Base-by-base conservation (phyloP, 2,888 invertebrate species). In the Andricus curvator region DNA sequence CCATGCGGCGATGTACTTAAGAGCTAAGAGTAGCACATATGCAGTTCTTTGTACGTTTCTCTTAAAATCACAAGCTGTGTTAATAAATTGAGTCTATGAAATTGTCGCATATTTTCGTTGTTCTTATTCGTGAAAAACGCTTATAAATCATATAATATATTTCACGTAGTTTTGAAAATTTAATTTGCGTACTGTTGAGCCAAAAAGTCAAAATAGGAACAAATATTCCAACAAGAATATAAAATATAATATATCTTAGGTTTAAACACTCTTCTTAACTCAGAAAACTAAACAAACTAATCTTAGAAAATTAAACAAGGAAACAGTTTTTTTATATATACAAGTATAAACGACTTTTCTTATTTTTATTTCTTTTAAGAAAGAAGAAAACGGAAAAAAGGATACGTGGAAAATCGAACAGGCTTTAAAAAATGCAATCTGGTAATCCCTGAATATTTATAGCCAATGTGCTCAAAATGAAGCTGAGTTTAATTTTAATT, bases 21-120 rank as follows among this genome's bases (percentile, higher is more conserved):
- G 48, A 56, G 33, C 51, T 74, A 56, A 74, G 74, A 56, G 56
- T 33, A 74, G 56, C n/a, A 74, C 33, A 56, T 74, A 51, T 74
- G n/a, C 29, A 56, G 33, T 33, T 56, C n/a, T 74, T 74, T 74
- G 74, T 74, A 74, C 74, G 13, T 48, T 74, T 74, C 33, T 33
- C 51, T 74, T 74, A 29, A 51, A 70, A 56, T 56, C 56, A 74
- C 74, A 74, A 56, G 74, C 56, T 74, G 74, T 56, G n/a, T 74
- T 56, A 25, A 48, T n/a, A n/a, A 74, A 74, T 56, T n/a, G 51
- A 74, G 33, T 15, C 37, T 62, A 15, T 25, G 62, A 62, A 62
- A 17, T 62, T 29, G 13, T 62, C 0, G 25, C 22, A 62, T 11
- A 56, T 56, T 56, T 56, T 56, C 56, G n/a, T 56, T 56, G n/a